Evolutionary conservation across 2,888 invertebrate species (phyloP).

Genomic region (Acanthosepion esculentum): DNA sequence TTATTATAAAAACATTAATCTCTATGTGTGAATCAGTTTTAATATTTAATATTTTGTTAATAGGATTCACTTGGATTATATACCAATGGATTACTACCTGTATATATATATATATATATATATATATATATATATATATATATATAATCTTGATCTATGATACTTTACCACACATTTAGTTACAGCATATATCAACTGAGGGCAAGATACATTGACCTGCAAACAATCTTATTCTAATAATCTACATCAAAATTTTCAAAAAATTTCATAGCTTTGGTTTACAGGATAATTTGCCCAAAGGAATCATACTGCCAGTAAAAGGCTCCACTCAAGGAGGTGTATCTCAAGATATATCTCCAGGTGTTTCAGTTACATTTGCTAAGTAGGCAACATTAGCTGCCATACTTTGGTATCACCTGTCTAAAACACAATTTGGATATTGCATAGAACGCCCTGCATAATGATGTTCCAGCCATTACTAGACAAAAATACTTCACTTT

Average conservation of each 20-base stretch:
- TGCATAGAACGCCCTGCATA: neutral
- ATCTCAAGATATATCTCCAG: neutral
- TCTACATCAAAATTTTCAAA: neutral
- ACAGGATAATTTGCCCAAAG: neutral
- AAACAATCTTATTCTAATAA: neutral
- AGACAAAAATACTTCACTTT: too few species aligned
- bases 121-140: slow-evolving; percentile 24
- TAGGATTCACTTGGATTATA: too few species aligned
- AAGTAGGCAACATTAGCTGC: neutral
- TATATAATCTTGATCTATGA: neutral
- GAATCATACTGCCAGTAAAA: neutral
- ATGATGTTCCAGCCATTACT: neutral
- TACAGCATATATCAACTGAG: too few species aligned
- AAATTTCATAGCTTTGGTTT: neutral
- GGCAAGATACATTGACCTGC: neutral
- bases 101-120: neutral
- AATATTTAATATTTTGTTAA: too few species aligned
- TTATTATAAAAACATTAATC: too few species aligned
- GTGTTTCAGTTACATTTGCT: neutral
- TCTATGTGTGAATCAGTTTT: too few species aligned
- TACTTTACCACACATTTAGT: neutral
- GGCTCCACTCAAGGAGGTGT: neutral
- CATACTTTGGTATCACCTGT: neutral
- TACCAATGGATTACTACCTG: too few species aligned
- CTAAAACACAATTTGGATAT: neutral